These are phyloP conservation scores for Pterobdella sp. DNA, from an alignment of 2,888 invertebrate species.

Conservation along the genomic window DNA sequence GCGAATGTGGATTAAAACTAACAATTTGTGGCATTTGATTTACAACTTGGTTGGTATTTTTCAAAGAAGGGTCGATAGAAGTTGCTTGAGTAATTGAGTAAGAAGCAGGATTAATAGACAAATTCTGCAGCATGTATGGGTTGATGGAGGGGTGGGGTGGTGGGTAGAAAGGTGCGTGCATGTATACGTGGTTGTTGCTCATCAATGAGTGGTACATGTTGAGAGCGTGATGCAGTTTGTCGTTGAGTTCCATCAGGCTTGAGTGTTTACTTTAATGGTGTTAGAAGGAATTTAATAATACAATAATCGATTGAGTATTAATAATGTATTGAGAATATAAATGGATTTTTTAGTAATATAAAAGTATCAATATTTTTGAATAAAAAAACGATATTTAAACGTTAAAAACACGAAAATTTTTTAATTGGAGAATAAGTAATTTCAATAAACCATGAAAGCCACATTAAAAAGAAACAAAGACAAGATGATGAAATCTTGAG, in stretches of 20 bases:
- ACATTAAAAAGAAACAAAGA: too few species aligned
- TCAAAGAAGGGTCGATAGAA: too few species aligned
- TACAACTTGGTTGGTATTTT: too few species aligned
- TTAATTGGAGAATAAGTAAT: background rate
- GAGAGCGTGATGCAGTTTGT: slow-evolving; percentile 81
- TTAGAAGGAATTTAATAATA: background rate
- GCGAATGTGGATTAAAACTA: too few species aligned
- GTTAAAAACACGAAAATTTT: background rate
- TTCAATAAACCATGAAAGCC: too few species aligned
- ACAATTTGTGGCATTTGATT: too few species aligned
- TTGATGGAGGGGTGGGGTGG: slow-evolving; percentile 3
- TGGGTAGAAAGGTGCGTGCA: background rate
- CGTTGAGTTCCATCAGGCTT: slow-evolving; percentile 75
- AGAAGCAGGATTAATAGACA: too few species aligned
- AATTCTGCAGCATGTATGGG: too few species aligned
- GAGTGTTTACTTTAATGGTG: slow-evolving; percentile 68
- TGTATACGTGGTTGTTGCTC: slow-evolving; percentile 44
- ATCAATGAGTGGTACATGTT: slow-evolving; percentile 82
- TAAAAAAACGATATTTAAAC: background rate
- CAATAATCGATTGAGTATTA: background rate
- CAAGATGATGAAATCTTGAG: too few species aligned
- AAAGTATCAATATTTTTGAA: background rate
- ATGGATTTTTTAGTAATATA: background rate
- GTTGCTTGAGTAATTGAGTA: too few species aligned
- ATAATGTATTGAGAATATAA: background rate